Base-by-base conservation (phyloP, 2,797 vertebrate species). In the Catamblyrhynchus diadema region DNA sequence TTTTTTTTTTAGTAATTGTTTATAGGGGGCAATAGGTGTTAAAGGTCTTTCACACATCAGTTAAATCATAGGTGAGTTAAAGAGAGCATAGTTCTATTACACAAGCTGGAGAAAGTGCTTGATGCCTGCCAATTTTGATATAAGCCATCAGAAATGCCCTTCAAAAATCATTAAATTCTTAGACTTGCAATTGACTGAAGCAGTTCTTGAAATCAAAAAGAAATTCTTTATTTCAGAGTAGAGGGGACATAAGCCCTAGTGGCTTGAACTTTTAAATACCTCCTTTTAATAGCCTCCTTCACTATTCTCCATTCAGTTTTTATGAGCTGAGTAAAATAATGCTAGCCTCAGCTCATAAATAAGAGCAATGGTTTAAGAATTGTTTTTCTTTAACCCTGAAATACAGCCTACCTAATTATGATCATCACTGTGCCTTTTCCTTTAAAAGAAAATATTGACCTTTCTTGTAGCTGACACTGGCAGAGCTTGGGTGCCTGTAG, bases 401-500 rank as follows among this genome's bases (percentile, higher is more conserved):
- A 93, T 70, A 81, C 59, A 86, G 61, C 65, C 91, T 86, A 86
- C 61, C 79, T 97, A 95, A 97, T 97, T 98, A 96, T 83, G 86
- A 84, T 85, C 85, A 94, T 86, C 81, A 50, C 22, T 60, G 44
- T 85, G 45, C 35, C 91, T 92, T 95, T 86, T 94, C 84, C 41
- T 93, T 95, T 91, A 62, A 92, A 84, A 95, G 80, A 84, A 95
- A 97, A 97, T 97, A 97, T 73, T 97, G 97, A 97, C 88, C 47
- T 59, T 96, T 97, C 79, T 64, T 91, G 48, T 79, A 88, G 90
- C 81, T 65, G 45, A 83, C 88, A 84, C 51, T 81, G 71, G 88
- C 96, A 95, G 50, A 62, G 24, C 57, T 62, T 32, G 28, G 56
- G 35, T 57, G 91, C 86, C 83, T 78, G 88, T 72, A 93, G 81